Percentiles rank a stretch among this genome's conserved stretches.
Conservation (phyloP, 2,888 invertebrate species). For the Opisthograptis luteolata region DNA sequence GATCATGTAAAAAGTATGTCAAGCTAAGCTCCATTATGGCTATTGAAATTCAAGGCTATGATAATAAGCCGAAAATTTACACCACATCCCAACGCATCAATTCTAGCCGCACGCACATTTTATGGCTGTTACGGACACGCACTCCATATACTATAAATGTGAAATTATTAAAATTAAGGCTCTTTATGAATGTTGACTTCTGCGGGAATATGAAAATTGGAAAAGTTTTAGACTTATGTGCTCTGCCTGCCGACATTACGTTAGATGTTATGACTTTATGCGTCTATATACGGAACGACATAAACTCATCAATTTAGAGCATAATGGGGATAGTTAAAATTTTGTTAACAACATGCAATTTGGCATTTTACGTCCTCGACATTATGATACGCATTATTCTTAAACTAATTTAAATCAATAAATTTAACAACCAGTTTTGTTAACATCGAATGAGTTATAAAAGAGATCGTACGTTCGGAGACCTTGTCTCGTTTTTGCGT, state of each 20-base stretch:
- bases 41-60: constrained; percentile 65
- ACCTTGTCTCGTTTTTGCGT: constrained; percentile 42
- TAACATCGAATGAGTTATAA: not conserved
- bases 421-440: not conserved
- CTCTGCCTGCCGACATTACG: constrained; percentile 36
- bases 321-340: constrained; percentile 21
- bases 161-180: constrained; percentile 70
- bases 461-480: constrained; percentile 10
- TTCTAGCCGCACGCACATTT: constrained; percentile 68
- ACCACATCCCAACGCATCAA: constrained; percentile 68
- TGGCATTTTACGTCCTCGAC: constrained; percentile 6
- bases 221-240: constrained; percentile 58
- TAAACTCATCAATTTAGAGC: constrained; percentile 19
- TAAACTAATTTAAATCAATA: not conserved
- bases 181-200: constrained; percentile 63
- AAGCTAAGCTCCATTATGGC: constrained; percentile 50
- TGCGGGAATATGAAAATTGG: constrained; percentile 60
- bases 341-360: constrained; percentile 23
- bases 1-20: constrained; percentile 49
- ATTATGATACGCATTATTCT: not conserved
- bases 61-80: constrained; percentile 71
- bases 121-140: constrained; percentile 67
- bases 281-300: constrained; percentile 19
- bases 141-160: constrained; percentile 64
- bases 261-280: constrained; percentile 41